A percentile compares a stretch with the other conserved stretches of the same genome.
These are phyloP conservation scores for Pyrrhosoma nymphula DNA, from an alignment of 2,888 invertebrate genomes.

Conservation along the genomic window DNA sequence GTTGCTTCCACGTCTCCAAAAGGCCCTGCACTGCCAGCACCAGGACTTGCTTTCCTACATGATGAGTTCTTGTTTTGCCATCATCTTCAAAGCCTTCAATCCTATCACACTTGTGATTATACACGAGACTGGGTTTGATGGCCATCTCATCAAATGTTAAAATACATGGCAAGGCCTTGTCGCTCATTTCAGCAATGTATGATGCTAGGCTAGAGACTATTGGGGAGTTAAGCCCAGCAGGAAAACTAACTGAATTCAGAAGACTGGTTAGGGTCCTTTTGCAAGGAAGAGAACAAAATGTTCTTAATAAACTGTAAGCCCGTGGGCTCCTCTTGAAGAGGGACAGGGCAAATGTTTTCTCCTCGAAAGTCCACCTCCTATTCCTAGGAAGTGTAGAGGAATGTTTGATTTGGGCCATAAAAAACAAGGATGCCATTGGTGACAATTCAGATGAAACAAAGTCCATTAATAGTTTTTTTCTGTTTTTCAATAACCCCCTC, in stretches of 20 bases:
- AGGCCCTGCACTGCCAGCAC: neutral
- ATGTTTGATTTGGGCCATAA: no score
- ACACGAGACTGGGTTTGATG: conserved; percentile 18
- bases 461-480: no score
- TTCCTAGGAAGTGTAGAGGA: no score
- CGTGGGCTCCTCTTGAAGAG: conserved; percentile 23
- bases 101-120: neutral
- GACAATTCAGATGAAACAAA: no score
- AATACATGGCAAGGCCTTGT: conserved; percentile 62
- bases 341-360: neutral
- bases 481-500: no score
- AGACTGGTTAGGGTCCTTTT: neutral
- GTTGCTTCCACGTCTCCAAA: neutral
- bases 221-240: conserved; percentile 66
- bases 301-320: conserved; percentile 46
- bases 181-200: conserved; percentile 60
- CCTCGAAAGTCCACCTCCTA: no score
- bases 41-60: neutral
- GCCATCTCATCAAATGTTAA: conserved; percentile 67
- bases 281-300: conserved; percentile 57
- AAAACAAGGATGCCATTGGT: no score
- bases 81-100: conserved; percentile 66
- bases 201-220: conserved; percentile 70
- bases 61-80: neutral
- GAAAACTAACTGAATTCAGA: conserved; percentile 37